phyloP scores from a whole-genome alignment of 2,797 vertebrate genomes.

The Dendrocincla fuliginosa region DNA sequence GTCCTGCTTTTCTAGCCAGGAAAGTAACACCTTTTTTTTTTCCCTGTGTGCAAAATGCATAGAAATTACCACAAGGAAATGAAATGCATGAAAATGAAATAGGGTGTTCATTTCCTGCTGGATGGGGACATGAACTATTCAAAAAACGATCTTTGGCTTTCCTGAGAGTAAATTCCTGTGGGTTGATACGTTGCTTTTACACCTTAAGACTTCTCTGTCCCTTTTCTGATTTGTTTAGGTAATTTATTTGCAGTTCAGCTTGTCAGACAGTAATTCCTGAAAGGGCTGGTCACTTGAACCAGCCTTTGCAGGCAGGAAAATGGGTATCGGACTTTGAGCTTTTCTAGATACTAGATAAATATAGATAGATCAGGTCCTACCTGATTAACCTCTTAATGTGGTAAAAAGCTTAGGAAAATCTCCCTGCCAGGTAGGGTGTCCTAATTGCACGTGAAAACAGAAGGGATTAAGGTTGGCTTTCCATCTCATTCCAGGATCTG shows the following conservation, averaged over 20 bases:
- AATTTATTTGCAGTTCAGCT: background rate
- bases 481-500: background rate
- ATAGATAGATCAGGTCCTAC: background rate
- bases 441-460: background rate
- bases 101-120: background rate
- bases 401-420: background rate
- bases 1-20: background rate
- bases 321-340: background rate
- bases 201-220: background rate
- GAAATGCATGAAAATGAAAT: background rate
- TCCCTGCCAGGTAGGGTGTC: background rate
- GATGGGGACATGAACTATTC: fast-evolving
- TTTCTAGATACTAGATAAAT: background rate
- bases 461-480: background rate
- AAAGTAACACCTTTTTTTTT: background rate
- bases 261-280: background rate
- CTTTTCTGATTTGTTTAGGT: background rate
- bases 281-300: background rate
- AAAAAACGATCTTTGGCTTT: background rate
- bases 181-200: background rate
- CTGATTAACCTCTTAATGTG: background rate
- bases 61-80: background rate
- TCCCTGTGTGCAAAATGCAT: background rate
- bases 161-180: background rate
- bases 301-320: background rate